Evolutionary conservation across 2,113 vertebrate genomes (phyloP).

Genomic region (Barbus barbus): DNA sequence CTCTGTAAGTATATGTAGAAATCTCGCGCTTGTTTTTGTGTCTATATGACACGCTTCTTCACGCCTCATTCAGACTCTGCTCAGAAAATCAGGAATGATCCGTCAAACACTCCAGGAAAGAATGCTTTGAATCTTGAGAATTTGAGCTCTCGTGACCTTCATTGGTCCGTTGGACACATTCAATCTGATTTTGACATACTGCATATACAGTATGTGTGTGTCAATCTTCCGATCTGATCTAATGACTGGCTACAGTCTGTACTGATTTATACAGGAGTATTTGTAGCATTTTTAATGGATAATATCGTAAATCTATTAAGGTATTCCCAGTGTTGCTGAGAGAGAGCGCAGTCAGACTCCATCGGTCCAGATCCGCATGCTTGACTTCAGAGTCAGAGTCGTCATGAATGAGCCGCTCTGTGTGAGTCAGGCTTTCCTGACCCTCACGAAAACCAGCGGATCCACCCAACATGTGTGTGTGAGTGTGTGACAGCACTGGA

Average conservation of each 20-base stretch:
- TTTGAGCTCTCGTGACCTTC: neutral
- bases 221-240: no score
- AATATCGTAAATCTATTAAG: no score
- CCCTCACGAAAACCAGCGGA: neutral
- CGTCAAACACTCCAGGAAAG: slow-evolving; percentile 61
- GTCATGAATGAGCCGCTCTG: neutral
- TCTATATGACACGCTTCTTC: slow-evolving; percentile 43
- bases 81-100: slow-evolving; percentile 68
- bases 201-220: no score
- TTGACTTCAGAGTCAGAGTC: neutral
- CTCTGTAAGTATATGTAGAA: neutral
- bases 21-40: no score
- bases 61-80: slow-evolving; percentile 61
- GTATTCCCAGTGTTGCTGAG: no score
- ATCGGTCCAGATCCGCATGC: neutral
- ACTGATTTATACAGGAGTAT: neutral
- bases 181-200: neutral
- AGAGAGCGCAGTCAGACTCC: neutral
- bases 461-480: neutral
- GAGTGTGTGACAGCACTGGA: neutral
- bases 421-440: neutral
- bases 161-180: neutral
- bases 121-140: slow-evolving; percentile 44
- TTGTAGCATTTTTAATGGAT: neutral
- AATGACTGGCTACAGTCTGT: neutral